A percentile compares a stretch with the other conserved stretches of the same genome.
phyloP scores from a whole-genome alignment of 2,888 invertebrate species.

The Onthophagus sagittarius region DNA sequence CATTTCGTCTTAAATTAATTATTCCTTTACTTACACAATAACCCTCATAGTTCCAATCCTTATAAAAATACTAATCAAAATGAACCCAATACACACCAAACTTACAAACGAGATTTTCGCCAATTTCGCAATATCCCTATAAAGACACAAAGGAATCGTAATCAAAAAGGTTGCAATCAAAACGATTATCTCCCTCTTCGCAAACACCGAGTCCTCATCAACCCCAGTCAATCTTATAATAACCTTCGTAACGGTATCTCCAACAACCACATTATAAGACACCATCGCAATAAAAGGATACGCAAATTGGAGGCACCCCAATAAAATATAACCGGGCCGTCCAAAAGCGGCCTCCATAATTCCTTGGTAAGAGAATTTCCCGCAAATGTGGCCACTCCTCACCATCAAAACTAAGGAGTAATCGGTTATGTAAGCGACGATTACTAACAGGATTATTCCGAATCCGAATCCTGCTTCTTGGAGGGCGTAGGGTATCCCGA shows the following conservation, averaged over 20 bases:
- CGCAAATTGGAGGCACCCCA: conserved; percentile 73
- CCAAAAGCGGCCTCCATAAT: conserved; percentile 81
- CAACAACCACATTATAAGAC: conserved; percentile 83
- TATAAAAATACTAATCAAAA: conserved; percentile 63
- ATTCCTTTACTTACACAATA: conserved; percentile 58
- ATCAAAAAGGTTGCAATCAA: conserved; percentile 68
- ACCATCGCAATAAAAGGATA: conserved; percentile 86
- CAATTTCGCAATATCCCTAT: conserved; percentile 68
- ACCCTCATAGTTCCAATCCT: conserved; percentile 57
- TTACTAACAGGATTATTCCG: conserved; percentile 63
- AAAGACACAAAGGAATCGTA: conserved; percentile 75
- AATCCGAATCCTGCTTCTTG: conserved; percentile 77
- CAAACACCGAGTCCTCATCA: conserved; percentile 54
- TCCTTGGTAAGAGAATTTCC: conserved; percentile 72
- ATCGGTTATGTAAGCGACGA: conserved; percentile 75
- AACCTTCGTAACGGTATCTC: conserved; percentile 80
- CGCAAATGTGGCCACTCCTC: conserved; percentile 67
- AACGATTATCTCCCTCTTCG: conserved; percentile 64
- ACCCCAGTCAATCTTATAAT: conserved; percentile 65
- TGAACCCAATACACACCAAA: conserved; percentile 69
- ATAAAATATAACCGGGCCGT: conserved; percentile 68
- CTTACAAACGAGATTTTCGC: conserved; percentile 67
- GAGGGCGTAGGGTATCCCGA: conserved; percentile 80
- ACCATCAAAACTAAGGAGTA: conserved; percentile 79
- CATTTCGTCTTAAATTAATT: no score